These are phyloP conservation scores for Axea sp. DNA, from an alignment of 2,888 invertebrate species.

Conservation along the genomic window DNA sequence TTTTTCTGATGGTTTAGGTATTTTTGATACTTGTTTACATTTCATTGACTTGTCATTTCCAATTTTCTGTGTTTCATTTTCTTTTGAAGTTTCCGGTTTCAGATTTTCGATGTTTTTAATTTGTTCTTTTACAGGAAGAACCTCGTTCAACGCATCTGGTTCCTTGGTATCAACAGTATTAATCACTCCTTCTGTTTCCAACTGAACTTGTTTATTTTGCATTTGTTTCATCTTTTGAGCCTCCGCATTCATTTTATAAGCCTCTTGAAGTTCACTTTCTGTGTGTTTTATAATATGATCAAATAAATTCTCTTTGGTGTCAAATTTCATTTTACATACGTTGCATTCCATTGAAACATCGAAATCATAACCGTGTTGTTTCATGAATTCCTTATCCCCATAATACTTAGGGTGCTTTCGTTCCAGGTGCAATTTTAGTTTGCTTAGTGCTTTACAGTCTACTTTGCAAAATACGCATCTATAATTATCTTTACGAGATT, in stretches of 20 bases:
- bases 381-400: conserved; percentile 7
- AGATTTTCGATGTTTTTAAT: conserved; percentile 6
- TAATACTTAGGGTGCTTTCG: conserved; percentile 2
- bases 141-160: too few species aligned
- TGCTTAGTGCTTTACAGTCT: conserved; percentile 21
- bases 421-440: conserved; percentile 30
- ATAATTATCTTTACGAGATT: neutral
- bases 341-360: conserved; percentile 62
- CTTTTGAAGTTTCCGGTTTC: neutral
- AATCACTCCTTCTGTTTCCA: neutral
- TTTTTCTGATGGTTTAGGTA: neutral
- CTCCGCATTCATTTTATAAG: conserved; percentile 61
- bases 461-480: conserved; percentile 34
- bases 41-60: neutral
- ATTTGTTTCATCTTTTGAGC: conserved; percentile 29
- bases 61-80: neutral
- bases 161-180: too few species aligned
- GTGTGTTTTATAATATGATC: conserved; percentile 72
- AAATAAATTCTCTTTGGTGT: conserved; percentile 63
- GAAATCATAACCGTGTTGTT: conserved; percentile 18
- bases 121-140: too few species aligned
- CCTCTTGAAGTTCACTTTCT: conserved; percentile 67
- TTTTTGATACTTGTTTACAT: neutral
- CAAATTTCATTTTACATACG: conserved; percentile 67
- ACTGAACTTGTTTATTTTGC: neutral